phyloP scores from a whole-genome alignment of 2,113 vertebrate species.

The Coregonus clupeaformis region DNA sequence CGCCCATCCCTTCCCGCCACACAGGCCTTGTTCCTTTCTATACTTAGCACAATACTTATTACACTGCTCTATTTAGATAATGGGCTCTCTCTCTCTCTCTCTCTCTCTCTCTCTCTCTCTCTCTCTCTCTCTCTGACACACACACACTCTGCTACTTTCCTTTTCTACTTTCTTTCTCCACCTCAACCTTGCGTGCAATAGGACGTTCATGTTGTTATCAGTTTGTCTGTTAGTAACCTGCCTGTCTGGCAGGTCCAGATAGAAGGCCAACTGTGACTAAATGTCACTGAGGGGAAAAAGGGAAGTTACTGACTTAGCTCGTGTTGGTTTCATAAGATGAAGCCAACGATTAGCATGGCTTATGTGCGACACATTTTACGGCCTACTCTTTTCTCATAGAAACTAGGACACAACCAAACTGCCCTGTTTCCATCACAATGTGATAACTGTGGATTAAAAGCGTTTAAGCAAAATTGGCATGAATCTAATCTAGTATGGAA shows the following conservation, averaged over 20 bases:
- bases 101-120: too few relatives aligned
- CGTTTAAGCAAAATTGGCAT: too few relatives aligned
- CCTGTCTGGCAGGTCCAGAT: background rate
- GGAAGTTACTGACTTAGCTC: background rate
- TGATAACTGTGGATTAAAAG: too few relatives aligned
- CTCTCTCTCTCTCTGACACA: too few relatives aligned
- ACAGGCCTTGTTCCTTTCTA: background rate
- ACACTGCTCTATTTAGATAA: background rate
- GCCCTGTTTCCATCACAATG: too few relatives aligned
- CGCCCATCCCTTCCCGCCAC: background rate
- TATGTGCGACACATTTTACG: too few relatives aligned
- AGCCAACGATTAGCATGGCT: too few relatives aligned
- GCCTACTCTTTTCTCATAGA: too few relatives aligned
- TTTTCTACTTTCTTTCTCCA: slow-evolving; percentile 4
- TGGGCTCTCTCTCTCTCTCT: too few relatives aligned
- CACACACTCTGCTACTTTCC: too few relatives aligned
- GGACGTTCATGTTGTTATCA: slow-evolving; percentile 4
- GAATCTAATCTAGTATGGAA: too few relatives aligned
- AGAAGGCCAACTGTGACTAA: slow-evolving; percentile 7
- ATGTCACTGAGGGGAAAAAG: background rate
- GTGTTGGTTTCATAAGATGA: background rate
- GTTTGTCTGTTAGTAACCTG: background rate
- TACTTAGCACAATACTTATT: background rate
- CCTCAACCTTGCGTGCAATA: background rate
- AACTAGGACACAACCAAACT: background rate